A percentile compares a stretch with the other conserved stretches of the same genome.
phyloP scores from a whole-genome alignment of 2,113 vertebrate species.

The Trogon surrucura region DNA sequence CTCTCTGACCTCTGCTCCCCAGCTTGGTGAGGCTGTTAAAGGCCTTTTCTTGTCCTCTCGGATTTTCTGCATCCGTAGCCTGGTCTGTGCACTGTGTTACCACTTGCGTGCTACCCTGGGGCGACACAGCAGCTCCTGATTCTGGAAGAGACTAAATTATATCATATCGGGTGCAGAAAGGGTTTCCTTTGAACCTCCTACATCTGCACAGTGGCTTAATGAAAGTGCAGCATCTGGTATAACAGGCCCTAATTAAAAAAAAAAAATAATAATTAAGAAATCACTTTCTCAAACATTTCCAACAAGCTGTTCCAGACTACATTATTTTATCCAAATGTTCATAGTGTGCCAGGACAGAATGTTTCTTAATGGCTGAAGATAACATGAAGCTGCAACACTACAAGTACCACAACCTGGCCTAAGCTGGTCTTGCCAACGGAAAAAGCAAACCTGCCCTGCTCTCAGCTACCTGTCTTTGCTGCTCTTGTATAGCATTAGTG shows the following conservation, averaged over 20 bases:
- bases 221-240: background rate
- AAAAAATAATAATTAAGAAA: background rate
- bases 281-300: background rate
- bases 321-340: background rate
- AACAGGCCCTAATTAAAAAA: background rate
- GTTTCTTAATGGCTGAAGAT: background rate
- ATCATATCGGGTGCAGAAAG: background rate
- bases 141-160: background rate
- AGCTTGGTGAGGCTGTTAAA: constrained; percentile 23
- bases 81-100: background rate
- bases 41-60: background rate
- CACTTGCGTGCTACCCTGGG: background rate
- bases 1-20: constrained; percentile 31
- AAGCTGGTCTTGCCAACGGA: background rate
- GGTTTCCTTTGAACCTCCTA: background rate
- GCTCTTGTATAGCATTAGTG: background rate
- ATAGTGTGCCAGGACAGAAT: background rate
- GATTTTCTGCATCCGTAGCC: background rate
- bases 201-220: background rate
- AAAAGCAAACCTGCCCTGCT: background rate
- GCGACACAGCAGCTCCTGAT: background rate
- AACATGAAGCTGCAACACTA: background rate
- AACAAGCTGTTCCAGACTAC: background rate
- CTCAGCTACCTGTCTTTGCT: background rate
- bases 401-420: background rate